These are phyloP conservation scores for Cataglyphis cursor DNA, from an alignment of 2,888 invertebrate genomes.

Conservation along the genomic window DNA sequence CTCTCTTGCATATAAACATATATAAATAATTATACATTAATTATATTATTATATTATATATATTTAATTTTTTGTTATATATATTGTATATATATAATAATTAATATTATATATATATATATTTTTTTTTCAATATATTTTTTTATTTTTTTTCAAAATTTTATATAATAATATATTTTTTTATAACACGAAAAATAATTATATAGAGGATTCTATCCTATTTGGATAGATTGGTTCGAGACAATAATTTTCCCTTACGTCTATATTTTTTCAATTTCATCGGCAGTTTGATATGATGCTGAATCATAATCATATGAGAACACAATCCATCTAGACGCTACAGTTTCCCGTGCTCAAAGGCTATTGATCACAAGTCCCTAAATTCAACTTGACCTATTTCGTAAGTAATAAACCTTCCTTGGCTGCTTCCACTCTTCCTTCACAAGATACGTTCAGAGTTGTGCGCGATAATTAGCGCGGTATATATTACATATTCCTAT, in stretches of 20 bases:
- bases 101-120: neutral
- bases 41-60: neutral
- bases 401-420: constrained; percentile 17
- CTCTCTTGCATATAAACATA: neutral
- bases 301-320: neutral
- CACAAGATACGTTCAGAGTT: neutral
- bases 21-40: neutral
- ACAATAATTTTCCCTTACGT: neutral
- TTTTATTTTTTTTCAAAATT: neutral
- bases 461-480: neutral
- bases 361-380: neutral
- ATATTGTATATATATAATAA: neutral
- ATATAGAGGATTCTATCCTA: neutral
- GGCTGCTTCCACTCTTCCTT: constrained; percentile 23
- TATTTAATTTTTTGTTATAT: neutral
- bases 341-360: neutral
- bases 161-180: neutral
- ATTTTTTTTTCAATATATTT: too few relatives aligned
- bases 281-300: neutral
- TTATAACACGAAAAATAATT: neutral
- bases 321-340: neutral
- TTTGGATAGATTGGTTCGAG: neutral
- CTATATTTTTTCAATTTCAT: neutral
- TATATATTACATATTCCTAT: neutral
- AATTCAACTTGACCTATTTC: constrained; percentile 26